These are phyloP conservation scores for Orthosia cruda DNA, from an alignment of 2,888 invertebrate genomes.

Conservation along the genomic window DNA sequence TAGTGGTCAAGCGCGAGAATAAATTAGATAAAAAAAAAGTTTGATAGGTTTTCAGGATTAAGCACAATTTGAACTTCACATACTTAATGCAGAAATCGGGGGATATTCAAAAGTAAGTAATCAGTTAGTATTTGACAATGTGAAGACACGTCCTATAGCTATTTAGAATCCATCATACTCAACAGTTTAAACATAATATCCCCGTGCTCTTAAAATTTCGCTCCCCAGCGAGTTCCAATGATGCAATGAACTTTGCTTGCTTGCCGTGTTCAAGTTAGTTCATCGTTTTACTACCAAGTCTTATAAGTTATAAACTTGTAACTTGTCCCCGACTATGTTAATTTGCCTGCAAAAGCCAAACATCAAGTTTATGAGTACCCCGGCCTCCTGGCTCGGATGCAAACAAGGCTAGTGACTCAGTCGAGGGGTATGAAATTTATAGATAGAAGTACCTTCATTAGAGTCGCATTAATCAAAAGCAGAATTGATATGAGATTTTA, in stretches of 20 bases:
- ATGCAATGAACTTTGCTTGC: constrained; percentile 15
- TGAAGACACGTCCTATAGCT: background rate
- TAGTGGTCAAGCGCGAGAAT: too few species aligned
- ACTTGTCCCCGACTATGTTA: constrained; percentile 32
- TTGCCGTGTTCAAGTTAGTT: constrained; percentile 33
- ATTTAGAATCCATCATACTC: background rate
- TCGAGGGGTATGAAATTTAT: constrained; percentile 1
- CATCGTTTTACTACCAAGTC: constrained; percentile 32
- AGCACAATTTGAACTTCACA: too few species aligned
- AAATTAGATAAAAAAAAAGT: too few species aligned
- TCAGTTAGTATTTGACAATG: background rate
- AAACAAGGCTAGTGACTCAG: constrained; percentile 16
- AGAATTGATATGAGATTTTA: background rate
- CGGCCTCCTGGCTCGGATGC: background rate
- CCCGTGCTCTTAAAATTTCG: constrained; percentile 22
- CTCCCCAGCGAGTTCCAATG: constrained; percentile 5
- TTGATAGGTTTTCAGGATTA: too few species aligned
- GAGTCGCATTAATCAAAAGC: background rate
- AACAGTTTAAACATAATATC: background rate
- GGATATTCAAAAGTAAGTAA: background rate
- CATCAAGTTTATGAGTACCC: constrained; percentile 36
- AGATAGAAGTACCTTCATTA: background rate
- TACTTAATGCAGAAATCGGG: too few species aligned
- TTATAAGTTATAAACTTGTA: constrained; percentile 41
- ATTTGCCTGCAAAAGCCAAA: constrained; percentile 46